A percentile compares a stretch with the other conserved stretches of the same genome.
Evolutionary conservation across 2,888 invertebrate genomes (phyloP).

Genomic region (Acanthopleura granulata): DNA sequence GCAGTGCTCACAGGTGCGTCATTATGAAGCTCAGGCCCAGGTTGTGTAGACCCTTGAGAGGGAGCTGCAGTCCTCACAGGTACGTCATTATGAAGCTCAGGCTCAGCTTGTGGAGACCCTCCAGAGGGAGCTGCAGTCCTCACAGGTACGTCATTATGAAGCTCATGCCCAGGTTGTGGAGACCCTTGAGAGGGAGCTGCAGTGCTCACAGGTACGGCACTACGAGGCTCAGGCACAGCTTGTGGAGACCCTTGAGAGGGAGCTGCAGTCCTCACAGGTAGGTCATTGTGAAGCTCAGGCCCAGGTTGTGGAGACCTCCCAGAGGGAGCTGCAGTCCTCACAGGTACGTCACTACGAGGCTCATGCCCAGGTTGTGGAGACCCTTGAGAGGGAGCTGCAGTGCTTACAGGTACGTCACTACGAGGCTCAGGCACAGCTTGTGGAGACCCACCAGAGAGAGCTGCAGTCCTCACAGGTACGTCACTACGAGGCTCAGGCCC

Average conservation of each 20-base stretch:
- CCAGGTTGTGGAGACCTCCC: conserved; percentile 74
- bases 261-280: conserved; percentile 75
- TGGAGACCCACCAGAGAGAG: conserved; percentile 75
- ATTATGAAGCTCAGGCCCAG: conserved; percentile 27
- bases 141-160: conserved; percentile 67
- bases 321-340: conserved; percentile 75
- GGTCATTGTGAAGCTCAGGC: conserved; percentile 77
- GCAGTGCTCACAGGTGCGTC: neutral
- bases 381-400: conserved; percentile 71
- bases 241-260: conserved; percentile 74
- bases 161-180: neutral
- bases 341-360: conserved; percentile 61
- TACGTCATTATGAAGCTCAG: conserved; percentile 77
- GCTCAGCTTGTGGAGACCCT: conserved; percentile 75
- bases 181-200: conserved; percentile 70
- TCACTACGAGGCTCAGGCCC: conserved; percentile 78
- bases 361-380: neutral
- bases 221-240: conserved; percentile 77
- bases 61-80: conserved; percentile 76
- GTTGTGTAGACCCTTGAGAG: conserved; percentile 28
- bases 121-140: conserved; percentile 75
- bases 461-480: conserved; percentile 74
- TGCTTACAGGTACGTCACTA: conserved; percentile 76
- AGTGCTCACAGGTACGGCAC: conserved; percentile 76
- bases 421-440: conserved; percentile 77